Evolutionary conservation across 2,888 invertebrate genomes (phyloP).

Genomic region (Marronus borbonicus): DNA sequence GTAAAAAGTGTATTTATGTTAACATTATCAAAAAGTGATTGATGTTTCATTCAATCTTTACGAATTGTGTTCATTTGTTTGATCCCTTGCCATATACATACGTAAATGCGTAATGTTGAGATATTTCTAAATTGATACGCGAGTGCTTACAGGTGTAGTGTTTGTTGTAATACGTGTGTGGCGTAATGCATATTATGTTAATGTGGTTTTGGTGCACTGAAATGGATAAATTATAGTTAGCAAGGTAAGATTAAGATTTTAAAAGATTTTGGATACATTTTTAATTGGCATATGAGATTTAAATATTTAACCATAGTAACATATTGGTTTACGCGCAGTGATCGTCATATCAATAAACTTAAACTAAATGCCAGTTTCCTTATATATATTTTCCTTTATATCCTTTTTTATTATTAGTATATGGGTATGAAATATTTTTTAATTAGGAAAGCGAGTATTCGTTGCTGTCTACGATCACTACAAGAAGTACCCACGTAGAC

Average conservation of each 20-base stretch:
- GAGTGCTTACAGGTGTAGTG: constrained; percentile 27
- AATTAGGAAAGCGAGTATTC: too few species aligned
- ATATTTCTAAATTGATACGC: constrained; percentile 22
- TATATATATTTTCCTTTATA: too few species aligned
- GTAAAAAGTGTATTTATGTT: not conserved
- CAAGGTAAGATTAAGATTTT: constrained; percentile 28
- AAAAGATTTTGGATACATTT: too few species aligned
- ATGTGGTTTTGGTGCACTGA: constrained; percentile 35
- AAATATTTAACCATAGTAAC: too few species aligned
- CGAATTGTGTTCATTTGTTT: constrained; percentile 19
- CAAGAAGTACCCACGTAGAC: too few species aligned
- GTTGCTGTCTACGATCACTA: too few species aligned
- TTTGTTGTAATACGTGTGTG: constrained; percentile 20
- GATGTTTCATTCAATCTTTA: constrained; percentile 41
- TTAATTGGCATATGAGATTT: too few species aligned
- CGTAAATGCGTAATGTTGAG: constrained; percentile 6
- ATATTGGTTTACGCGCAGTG: too few species aligned
- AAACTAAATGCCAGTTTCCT: too few species aligned
- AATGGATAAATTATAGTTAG: constrained; percentile 33
- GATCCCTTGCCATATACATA: constrained; percentile 18
- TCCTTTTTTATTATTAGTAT: too few species aligned
- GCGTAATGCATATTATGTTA: not conserved
- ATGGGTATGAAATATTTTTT: too few species aligned
- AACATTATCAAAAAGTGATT: constrained; percentile 39
- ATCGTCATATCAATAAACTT: too few species aligned